phyloP scores from a whole-genome alignment of 1,140 invertebrate genomes.

The Leptinotarsa defecta region DNA sequence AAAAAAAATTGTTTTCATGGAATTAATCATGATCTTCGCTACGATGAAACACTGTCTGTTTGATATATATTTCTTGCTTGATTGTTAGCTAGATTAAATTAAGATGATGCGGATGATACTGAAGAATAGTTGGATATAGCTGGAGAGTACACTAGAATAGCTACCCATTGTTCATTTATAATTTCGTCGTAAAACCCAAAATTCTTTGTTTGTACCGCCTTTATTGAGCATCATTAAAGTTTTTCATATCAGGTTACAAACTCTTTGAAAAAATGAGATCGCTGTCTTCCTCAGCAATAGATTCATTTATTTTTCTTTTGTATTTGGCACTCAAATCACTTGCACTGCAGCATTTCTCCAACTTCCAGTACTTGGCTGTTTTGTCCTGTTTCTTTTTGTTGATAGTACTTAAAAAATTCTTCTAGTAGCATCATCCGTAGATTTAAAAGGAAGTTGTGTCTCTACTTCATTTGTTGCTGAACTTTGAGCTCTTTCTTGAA shows the following conservation, averaged over 20 bases:
- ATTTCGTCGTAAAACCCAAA: constrained; percentile 1
- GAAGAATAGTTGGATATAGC: constrained; percentile 7
- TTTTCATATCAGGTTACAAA: not conserved
- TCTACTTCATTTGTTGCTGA: constrained; percentile 2
- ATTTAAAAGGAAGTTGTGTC: not conserved
- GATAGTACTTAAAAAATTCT: not conserved
- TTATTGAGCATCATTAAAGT: not conserved
- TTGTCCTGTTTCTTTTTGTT: constrained; percentile 5
- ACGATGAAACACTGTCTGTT: not conserved
- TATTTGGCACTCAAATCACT: constrained; percentile 3
- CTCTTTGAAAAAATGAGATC: not conserved
- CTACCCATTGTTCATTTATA: not conserved
- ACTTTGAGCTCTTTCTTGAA: not conserved
- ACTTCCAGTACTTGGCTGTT: not conserved
- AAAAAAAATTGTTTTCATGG: too few relatives aligned
- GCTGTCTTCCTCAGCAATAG: not conserved
- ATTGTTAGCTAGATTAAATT: constrained; percentile 3
- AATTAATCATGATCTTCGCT: not conserved
- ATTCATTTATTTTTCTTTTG: constrained; percentile 3
- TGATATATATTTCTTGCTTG: constrained; percentile 11
- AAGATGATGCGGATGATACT: not conserved
- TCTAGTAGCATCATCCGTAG: not conserved
- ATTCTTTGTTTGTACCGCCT: not conserved
- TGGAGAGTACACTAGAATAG: not conserved
- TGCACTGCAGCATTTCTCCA: constrained; percentile 12